Evolutionary conservation across 2,113 vertebrate genomes (phyloP).

Genomic region (Eulemur macaco): DNA sequence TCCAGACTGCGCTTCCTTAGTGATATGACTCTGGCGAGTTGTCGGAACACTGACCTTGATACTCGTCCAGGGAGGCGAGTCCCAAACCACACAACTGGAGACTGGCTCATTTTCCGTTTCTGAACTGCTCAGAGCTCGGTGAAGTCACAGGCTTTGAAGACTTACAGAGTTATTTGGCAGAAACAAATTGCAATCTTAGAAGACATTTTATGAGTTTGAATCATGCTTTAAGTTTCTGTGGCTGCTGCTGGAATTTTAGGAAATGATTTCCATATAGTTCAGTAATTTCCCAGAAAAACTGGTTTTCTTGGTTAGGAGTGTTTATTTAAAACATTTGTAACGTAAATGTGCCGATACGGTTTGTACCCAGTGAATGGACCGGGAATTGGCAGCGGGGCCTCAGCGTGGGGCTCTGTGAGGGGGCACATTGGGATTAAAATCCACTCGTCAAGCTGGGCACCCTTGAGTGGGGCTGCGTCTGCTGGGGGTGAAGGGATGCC

Average conservation of each 20-base stretch:
- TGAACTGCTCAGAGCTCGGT: background rate
- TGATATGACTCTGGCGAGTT: background rate
- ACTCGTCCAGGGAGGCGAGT: background rate
- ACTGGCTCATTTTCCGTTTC: conserved; percentile 39
- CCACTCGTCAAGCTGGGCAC: rapidly evolving
- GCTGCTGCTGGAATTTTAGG: conserved; percentile 5
- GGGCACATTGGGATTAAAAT: background rate
- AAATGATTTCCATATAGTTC: background rate
- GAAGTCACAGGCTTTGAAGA: conserved; percentile 37
- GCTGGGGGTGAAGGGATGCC: background rate
- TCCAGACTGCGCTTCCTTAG: background rate
- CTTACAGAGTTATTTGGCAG: background rate
- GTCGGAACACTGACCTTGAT: background rate
- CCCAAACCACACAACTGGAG: background rate
- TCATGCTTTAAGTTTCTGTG: background rate
- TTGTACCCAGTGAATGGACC: background rate
- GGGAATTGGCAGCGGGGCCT: background rate
- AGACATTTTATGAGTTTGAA: conserved; percentile 13
- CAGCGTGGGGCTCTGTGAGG: background rate
- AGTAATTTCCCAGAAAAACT: background rate
- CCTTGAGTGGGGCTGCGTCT: background rate
- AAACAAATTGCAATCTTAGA: conserved; percentile 32
- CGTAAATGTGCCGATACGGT: background rate
- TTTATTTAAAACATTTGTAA: background rate
- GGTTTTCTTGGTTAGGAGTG: background rate